Base-by-base conservation (phyloP, 2,888 invertebrate genomes). In the Caenorhabditis zanzibari region DNA sequence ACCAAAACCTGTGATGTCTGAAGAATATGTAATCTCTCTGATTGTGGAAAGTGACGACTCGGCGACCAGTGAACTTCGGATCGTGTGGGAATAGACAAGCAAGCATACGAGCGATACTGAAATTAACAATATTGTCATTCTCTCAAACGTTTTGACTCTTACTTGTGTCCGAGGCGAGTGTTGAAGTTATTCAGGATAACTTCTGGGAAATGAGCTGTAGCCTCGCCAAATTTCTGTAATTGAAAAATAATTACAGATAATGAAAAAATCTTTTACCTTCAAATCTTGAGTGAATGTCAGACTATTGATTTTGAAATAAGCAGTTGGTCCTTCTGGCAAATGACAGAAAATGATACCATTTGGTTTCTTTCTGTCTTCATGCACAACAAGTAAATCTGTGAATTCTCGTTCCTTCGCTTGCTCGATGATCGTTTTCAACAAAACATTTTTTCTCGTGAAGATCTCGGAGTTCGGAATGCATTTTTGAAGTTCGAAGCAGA, bases 21-120 rank as follows among this genome's bases (percentile, higher is more conserved):
- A 99, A 98, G 94, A 99, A 99, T 90, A 99, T 96, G 93, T 96
- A 99, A 94, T 99, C 99, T 81, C 99, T 94, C 93, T 99, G 99
- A 94, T 99, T 99, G 93, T 99, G 99, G 93, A 99, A 98, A 38
- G 98, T 98, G 84, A 97, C 96, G 0, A 95, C 96, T 84, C 98
- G 94, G 4, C 97, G 94, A 0, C 98, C 98, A 86, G 95, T 95
- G 93, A 97, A 99, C 93, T 99, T 95, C 0, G 99, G 98, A 93
- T 96, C 95, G 93, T 96, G 96, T 93, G 98, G 97, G 93, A 98
- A 99, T 52, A 98, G 93, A 0, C 97, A 95, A 14, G 91, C 93
- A 84, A 98, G 94, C 96, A 98, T 96, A 5, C 88, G 76, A n/a
- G 88, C 86, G 35, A 88, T 85, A 12, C 86, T 86, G 58, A 68